Evolutionary conservation across 1,140 invertebrate species (phyloP).

Genomic region (Wasmannia auropunctata): DNA sequence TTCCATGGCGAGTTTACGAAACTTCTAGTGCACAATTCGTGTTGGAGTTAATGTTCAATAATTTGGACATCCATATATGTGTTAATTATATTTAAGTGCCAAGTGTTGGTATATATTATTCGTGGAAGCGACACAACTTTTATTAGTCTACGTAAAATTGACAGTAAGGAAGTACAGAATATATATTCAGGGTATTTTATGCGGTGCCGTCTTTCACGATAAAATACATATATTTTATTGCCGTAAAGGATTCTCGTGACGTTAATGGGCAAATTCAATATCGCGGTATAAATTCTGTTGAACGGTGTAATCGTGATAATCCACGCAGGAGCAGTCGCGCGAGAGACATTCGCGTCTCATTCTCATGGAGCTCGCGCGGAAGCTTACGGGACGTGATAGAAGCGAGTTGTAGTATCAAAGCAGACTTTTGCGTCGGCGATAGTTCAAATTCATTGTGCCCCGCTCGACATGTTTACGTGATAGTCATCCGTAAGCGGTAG

Average conservation of each 20-base stretch:
- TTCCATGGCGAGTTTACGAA: background rate
- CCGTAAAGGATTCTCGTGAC: background rate
- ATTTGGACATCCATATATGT: no score
- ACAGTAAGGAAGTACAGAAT: background rate
- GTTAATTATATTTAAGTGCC: background rate
- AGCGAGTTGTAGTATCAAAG: background rate
- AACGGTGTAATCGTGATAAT: constrained; percentile 52
- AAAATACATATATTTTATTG: background rate
- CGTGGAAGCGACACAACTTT: background rate
- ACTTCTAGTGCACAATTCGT: background rate
- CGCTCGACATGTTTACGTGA: constrained; percentile 47
- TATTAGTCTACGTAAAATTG: background rate
- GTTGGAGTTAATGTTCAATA: background rate
- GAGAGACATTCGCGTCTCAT: constrained; percentile 53
- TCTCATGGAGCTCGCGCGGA: constrained; percentile 8
- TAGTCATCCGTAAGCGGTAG: constrained; percentile 42
- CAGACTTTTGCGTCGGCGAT: constrained; percentile 12
- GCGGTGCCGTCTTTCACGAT: background rate
- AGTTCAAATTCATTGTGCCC: constrained; percentile 47
- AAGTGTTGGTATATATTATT: background rate
- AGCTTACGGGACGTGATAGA: background rate
- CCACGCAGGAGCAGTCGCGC: background rate
- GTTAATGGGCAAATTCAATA: constrained; percentile 35
- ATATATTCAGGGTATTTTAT: background rate
- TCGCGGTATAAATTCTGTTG: constrained; percentile 3